phyloP scores from a whole-genome alignment of 2,888 invertebrate genomes.

The Orgyia antiqua region DNA sequence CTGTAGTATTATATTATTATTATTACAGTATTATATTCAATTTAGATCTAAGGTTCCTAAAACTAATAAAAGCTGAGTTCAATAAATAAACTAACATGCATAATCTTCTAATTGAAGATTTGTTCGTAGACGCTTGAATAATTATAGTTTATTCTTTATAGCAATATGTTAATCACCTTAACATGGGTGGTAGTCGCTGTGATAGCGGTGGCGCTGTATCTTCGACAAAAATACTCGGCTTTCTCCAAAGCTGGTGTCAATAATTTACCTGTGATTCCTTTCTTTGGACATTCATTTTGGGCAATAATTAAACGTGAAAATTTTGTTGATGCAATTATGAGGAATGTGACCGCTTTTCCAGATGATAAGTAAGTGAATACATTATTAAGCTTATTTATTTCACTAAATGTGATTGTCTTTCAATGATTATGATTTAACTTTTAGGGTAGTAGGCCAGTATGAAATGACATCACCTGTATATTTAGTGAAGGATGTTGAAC shows the following conservation, averaged over 20 bases:
- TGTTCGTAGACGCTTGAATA: too few species aligned
- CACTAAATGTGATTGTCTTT: too few species aligned
- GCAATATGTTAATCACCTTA: constrained; percentile 8
- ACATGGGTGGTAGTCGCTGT: constrained; percentile 13
- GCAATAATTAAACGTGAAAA: constrained; percentile 10
- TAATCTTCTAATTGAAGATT: too few species aligned
- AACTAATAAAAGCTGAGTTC: too few species aligned
- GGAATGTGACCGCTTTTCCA: constrained; percentile 6
- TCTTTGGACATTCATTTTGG: constrained; percentile 14
- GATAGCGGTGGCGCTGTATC: constrained; percentile 8
- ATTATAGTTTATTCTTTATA: constrained; percentile 3
- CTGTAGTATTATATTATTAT: too few species aligned
- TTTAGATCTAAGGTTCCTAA: too few species aligned
- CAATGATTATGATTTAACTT: too few species aligned
- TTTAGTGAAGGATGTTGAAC: constrained; percentile 61
- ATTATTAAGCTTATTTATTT: too few species aligned
- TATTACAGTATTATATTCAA: too few species aligned
- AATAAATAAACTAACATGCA: too few species aligned
- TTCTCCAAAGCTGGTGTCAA: constrained; percentile 12
- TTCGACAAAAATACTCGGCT: constrained; percentile 9
- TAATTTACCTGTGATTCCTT: constrained; percentile 11
- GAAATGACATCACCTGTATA: constrained; percentile 16
- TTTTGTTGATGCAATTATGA: constrained; percentile 8
- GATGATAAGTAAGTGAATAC: constrained; percentile 13
- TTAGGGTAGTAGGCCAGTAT: constrained; percentile 17